Base-by-base conservation (phyloP, 2,797 vertebrate species). In the Siniperca obscura region DNA sequence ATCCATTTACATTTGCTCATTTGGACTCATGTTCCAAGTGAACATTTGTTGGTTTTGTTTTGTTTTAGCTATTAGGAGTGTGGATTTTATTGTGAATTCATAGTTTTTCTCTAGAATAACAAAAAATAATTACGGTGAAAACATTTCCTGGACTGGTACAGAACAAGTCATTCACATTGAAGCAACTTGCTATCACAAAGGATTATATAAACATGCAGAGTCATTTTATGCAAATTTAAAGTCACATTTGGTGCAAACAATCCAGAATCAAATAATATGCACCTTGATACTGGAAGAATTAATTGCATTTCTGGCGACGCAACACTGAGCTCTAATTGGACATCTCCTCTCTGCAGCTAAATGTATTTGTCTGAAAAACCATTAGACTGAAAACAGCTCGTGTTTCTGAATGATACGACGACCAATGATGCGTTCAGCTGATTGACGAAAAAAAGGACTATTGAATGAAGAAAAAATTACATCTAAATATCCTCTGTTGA, bases 401-500 rank as follows among this genome's bases (percentile, higher is more conserved):
- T 42, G 68, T 71, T 67, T 46, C 44, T 62, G 22, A 40, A 21
- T 40, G 30, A 42, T 27, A 19, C 17, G 0, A 52, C 2, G 1
- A 27, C 22, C 38, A 50, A 66, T 25, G 52, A 59, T 27, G 36
- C 19, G 3, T 52, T 66, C 12, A 38, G 9, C 16, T 59, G 42
- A 67, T 17, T 40, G 12, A 25, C 17, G n/a, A 25, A 55, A 5
- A 46, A 34, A 16, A 10, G 2, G 38, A 62, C 61, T 62, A 70
- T 16, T 40, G 42, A 76, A 53, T 57, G 40, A 61, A 57, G 25
- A 25, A 34, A 44, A 22, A 70, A 67, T 62, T 25, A 30, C 22
- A 30, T 55, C 8, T 67, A 72, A 81, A 81, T 64, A 84, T 67
- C 64, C 30, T 14, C 22, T n/a, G 62, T 7, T 68, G 55, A 52